phyloP scores from a whole-genome alignment of 2,797 vertebrate genomes.

The Hybognathus amarus region DNA sequence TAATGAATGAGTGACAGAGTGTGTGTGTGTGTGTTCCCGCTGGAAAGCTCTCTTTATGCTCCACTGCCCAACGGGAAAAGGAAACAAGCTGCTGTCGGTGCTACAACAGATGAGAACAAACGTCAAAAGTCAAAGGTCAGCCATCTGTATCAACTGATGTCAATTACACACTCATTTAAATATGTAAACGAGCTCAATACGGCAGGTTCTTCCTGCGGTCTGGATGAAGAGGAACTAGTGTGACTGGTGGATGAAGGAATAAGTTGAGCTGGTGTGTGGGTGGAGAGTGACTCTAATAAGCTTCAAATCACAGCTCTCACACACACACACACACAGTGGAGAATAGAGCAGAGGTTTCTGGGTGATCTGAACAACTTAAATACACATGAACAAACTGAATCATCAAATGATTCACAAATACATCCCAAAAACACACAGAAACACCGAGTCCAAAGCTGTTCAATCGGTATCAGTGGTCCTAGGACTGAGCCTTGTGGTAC shows the following conservation, averaged over 20 bases:
- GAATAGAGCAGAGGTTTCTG: neutral
- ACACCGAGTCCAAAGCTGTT: too few species aligned
- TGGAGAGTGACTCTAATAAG: neutral
- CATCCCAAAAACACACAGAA: too few species aligned
- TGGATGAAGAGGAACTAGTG: neutral
- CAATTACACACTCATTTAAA: slow-evolving; percentile 75
- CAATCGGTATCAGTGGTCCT: too few species aligned
- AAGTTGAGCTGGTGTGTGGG: neutral
- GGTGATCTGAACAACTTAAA: neutral
- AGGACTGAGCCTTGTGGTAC: too few species aligned
- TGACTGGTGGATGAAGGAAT: neutral
- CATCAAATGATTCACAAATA: neutral
- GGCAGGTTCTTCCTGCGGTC: neutral
- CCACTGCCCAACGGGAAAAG: slow-evolving; percentile 59
- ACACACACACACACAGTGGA: neutral
- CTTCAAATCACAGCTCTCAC: neutral
- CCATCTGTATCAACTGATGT: slow-evolving; percentile 56
- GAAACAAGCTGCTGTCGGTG: slow-evolving; percentile 59
- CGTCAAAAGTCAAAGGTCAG: slow-evolving; percentile 72
- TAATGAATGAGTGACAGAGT: neutral
- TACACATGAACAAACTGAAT: neutral
- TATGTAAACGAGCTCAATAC: slow-evolving; percentile 47
- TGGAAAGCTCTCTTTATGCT: slow-evolving; percentile 61
- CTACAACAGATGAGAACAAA: slow-evolving; percentile 66
- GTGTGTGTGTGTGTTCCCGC: slow-evolving; percentile 54